Evolutionary conservation across 2,113 vertebrate species (phyloP), one percentile per base, ranked within the genome.

Genomic region (Spizaetus ornatus): DNA sequence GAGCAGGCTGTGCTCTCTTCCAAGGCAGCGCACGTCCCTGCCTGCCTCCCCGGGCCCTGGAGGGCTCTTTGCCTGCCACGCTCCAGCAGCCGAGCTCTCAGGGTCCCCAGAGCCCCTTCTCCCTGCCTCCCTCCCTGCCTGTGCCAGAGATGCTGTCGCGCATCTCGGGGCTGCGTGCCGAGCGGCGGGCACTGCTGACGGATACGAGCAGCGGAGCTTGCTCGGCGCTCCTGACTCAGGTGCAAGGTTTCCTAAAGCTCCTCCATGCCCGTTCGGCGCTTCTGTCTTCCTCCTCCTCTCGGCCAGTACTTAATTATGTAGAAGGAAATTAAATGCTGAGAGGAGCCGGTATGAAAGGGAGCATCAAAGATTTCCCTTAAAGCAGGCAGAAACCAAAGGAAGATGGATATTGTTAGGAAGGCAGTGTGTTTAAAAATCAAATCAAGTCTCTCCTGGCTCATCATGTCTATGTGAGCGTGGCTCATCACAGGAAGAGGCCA

Each of bases 1-100:
- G 7, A 90, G 74, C 93, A 17, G 36, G 70, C 87, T 77, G 90
- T 6, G 17, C 82, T 93, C 92, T 86, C 85, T 92, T 96, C 95
- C 82, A 26, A 96, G 95, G 96, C 95, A 90, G 59, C 3, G 26
- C 96, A 95, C 82, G 59, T 94, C 85, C 92, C 74, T 2, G 23
- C 90, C 91, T 92, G 91, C 88, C 76, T 95, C 21, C 38, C 71
- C 20, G 6, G 93, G 76, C 94, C 86, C 95, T 16, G 89, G 69
- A 93, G 89, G 89, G 91, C 92, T 94, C 84, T 89, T 91, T 52
- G 70, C 93, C 38, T 22, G 87, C 87, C 91, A 90, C 19, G 66
- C 93, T 95, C 89, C 87, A 66, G 87, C 87, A 91, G 84, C 78
- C 36, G 2, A 91, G 87, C 84, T 79, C 86, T n/a, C 47, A 1